These are phyloP conservation scores for Megaustenia siamemsis DNA, from an alignment of 2,888 invertebrate genomes.

Conservation along the genomic window DNA sequence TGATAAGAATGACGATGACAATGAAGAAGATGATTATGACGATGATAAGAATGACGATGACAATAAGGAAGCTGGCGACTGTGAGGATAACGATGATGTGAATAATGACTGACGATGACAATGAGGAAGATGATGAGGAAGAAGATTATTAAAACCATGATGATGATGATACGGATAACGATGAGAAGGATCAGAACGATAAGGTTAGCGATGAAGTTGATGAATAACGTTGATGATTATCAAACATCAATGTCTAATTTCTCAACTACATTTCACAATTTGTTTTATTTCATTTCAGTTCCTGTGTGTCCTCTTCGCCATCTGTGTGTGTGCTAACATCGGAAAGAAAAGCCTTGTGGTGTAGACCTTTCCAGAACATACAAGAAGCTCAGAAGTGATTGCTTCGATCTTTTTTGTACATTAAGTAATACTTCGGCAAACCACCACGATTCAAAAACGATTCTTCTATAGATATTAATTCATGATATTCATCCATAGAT, in stretches of 20 bases:
- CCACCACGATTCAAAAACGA: too few species aligned
- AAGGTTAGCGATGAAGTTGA: background rate
- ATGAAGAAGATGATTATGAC: background rate
- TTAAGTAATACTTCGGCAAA: too few species aligned
- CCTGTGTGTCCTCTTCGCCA: constrained; percentile 19
- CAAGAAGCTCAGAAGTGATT: too few species aligned
- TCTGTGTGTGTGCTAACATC: constrained; percentile 20
- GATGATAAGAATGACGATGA: background rate
- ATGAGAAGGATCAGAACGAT: background rate
- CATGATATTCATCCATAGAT: too few species aligned
- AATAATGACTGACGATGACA: background rate
- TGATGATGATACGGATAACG: background rate
- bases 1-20: background rate
- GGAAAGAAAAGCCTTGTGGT: constrained; percentile 18
- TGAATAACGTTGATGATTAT: too few species aligned
- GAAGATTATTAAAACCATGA: background rate
- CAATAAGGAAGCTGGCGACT: background rate
- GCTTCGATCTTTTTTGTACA: too few species aligned
- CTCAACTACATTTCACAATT: background rate
- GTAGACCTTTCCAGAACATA: background rate
- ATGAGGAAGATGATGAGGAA: background rate
- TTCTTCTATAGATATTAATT: too few species aligned
- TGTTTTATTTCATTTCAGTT: background rate
- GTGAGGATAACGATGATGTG: background rate
- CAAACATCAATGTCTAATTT: too few species aligned